Evolutionary conservation across 2,888 invertebrate genomes (phyloP).

Genomic region (Polyploca ridens): DNA sequence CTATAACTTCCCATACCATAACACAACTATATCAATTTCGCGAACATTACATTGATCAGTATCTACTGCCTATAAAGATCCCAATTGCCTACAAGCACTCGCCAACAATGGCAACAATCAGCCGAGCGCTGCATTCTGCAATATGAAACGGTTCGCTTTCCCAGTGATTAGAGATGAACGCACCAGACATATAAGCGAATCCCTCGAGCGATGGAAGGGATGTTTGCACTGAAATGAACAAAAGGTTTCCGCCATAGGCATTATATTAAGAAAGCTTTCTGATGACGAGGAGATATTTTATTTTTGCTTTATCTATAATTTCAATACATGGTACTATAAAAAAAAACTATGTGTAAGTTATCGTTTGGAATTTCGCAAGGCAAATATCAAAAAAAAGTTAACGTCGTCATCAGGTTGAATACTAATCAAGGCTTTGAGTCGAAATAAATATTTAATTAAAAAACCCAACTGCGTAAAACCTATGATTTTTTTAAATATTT

Average conservation of each 20-base stretch:
- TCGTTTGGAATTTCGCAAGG: not conserved
- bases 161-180: not conserved
- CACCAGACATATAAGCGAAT: not conserved
- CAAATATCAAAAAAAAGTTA: too few species aligned
- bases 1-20: too few species aligned
- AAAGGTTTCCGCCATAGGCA: not conserved
- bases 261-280: not conserved
- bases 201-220: not conserved
- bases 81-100: not conserved
- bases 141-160: conserved; percentile 4
- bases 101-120: not conserved
- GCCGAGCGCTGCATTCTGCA: not conserved
- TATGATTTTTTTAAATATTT: too few species aligned
- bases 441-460: too few species aligned
- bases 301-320: not conserved
- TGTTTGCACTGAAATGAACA: not conserved
- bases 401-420: too few species aligned
- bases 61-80: not conserved
- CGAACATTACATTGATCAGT: not conserved
- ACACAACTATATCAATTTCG: too few species aligned
- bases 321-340: too few species aligned
- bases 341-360: too few species aligned
- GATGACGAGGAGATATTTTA: not conserved
- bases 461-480: too few species aligned
- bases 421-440: too few species aligned